Conservation (phyloP, 2,888 invertebrate species). For the Hesperia comma region DNA sequence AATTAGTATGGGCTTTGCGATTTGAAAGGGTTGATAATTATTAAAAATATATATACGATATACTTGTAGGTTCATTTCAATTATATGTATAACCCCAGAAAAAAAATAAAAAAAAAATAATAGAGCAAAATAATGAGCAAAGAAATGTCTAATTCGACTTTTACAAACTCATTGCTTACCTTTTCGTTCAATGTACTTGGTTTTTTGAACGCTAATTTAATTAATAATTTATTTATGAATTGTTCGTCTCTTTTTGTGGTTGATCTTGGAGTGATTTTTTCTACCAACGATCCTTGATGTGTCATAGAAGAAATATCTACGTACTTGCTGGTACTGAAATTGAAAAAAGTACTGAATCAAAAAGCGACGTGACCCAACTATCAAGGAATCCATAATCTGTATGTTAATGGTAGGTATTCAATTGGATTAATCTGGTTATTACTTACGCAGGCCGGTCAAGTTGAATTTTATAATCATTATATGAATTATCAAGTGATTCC, state of each 20-base stretch:
- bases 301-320: neutral
- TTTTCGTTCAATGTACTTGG: neutral
- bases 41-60: too few species aligned
- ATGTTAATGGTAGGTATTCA: too few species aligned
- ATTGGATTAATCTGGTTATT: neutral
- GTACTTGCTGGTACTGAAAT: neutral
- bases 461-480: neutral
- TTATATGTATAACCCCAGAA: too few species aligned
- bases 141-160: neutral
- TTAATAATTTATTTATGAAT: neutral
- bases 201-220: conserved; percentile 18
- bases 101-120: too few species aligned
- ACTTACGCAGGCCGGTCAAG: neutral
- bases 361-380: too few species aligned
- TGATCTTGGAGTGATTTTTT: neutral
- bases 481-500: conserved; percentile 2
- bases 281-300: neutral
- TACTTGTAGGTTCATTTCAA: too few species aligned
- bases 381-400: too few species aligned
- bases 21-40: too few species aligned
- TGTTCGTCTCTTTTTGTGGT: neutral
- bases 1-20: conserved; percentile 30
- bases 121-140: too few species aligned
- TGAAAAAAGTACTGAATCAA: neutral
- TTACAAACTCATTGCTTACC: conserved; percentile 13